Percentiles rank a stretch among this genome's conserved stretches.
These are phyloP conservation scores for Sakesphorus luctuosus DNA, from an alignment of 2,113 vertebrate species.

Conservation along the genomic window DNA sequence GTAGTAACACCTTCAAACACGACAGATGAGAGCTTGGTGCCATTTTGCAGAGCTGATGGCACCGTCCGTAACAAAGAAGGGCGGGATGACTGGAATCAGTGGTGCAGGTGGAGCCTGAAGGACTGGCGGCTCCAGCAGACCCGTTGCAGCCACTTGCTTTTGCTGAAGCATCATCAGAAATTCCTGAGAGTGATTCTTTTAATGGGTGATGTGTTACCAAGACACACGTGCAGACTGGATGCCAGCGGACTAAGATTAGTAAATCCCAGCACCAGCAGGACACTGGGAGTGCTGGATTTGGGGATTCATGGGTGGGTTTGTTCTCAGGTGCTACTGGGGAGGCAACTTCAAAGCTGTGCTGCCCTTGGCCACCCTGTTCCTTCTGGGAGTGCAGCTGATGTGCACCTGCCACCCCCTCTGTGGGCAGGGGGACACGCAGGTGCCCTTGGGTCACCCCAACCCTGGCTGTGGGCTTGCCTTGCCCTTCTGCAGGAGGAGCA, in stretches of 20 bases:
- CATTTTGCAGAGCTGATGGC: not conserved
- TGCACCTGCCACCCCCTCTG: too few relatives aligned
- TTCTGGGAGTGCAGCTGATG: not conserved
- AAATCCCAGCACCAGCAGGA: not conserved
- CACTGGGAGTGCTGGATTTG: not conserved
- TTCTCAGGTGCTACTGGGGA: not conserved
- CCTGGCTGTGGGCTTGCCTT: rapidly evolving
- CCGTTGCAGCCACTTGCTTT: not conserved
- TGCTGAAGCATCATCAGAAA: not conserved
- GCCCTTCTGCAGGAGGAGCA: not conserved
- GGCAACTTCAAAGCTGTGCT: rapidly evolving
- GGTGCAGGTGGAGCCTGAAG: not conserved
- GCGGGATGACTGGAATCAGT: not conserved
- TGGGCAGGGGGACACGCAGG: not conserved
- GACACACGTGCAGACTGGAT: rapidly evolving
- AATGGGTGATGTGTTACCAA: not conserved
- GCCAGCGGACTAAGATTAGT: not conserved
- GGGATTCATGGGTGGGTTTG: not conserved
- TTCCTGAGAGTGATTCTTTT: not conserved
- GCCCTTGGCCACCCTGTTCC: not conserved
- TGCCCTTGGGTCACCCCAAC: rapidly evolving
- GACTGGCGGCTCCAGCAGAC: not conserved
- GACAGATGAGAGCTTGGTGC: not conserved
- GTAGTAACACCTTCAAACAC: not conserved
- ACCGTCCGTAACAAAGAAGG: not conserved